A percentile compares a stretch with the other conserved stretches of the same genome.
phyloP scores from a whole-genome alignment of 35 echinoderm and acorn worm species.

The Stichopus chloronotus region DNA sequence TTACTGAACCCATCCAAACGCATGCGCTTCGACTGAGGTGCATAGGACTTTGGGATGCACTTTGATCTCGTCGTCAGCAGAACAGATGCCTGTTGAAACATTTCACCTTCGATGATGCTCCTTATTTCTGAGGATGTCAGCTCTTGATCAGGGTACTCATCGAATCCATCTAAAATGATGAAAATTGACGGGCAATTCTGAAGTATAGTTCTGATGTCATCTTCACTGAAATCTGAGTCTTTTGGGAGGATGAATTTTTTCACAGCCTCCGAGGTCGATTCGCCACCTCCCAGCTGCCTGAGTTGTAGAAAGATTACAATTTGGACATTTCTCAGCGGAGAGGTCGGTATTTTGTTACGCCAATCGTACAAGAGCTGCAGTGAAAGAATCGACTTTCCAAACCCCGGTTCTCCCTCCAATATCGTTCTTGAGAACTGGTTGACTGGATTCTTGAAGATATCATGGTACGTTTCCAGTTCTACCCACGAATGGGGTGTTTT shows the following conservation, averaged over 20 bases:
- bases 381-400: background rate
- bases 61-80: background rate
- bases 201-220: conserved; percentile 3
- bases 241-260: background rate
- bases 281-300: background rate
- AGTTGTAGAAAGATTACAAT: conserved; percentile 4
- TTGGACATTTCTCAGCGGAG: background rate
- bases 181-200: background rate
- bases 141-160: background rate
- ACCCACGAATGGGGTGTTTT: background rate
- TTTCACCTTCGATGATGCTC: background rate
- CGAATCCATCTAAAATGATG: conserved; percentile 8
- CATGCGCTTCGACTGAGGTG: background rate
- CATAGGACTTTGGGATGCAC: background rate
- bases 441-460: background rate
- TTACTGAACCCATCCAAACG: background rate
- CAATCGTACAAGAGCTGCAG: conserved; percentile 6
- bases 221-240: background rate
- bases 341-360: background rate
- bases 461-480: background rate
- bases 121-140: background rate
- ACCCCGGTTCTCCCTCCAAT: conserved; percentile 3
- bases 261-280: background rate
- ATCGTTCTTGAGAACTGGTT: background rate
- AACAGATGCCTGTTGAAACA: background rate